phyloP scores from a whole-genome alignment of 2,113 vertebrate species.

The Odocoileus virginianus region DNA sequence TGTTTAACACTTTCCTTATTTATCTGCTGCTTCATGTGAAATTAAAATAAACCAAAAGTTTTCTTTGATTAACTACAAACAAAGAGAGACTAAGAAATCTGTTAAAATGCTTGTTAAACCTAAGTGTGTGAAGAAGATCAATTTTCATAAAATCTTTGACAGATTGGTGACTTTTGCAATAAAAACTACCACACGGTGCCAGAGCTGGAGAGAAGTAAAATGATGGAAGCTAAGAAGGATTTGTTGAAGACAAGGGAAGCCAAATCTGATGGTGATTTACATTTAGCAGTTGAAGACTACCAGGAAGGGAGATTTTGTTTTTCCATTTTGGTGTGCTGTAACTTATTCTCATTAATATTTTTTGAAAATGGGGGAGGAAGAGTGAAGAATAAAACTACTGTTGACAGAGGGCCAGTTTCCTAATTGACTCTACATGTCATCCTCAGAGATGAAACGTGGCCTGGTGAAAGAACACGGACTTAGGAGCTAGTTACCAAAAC shows the following conservation, averaged over 20 bases:
- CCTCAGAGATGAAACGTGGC: background rate
- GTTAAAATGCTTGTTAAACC: background rate
- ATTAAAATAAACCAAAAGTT: slow-evolving; percentile 15
- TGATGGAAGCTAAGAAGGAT: background rate
- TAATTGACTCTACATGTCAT: background rate
- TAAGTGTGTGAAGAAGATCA: background rate
- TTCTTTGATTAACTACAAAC: slow-evolving; percentile 2
- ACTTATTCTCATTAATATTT: background rate
- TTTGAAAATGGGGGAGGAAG: background rate
- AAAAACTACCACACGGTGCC: background rate
- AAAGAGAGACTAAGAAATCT: background rate
- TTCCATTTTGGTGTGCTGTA: background rate
- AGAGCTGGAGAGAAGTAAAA: background rate
- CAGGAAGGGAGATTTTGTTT: background rate
- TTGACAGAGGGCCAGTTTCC: background rate
- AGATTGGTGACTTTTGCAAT: background rate
- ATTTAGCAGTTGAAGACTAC: background rate
- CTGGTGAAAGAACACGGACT: background rate
- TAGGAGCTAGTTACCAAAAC: background rate
- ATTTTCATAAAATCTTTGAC: background rate
- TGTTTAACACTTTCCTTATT: background rate
- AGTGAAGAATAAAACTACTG: background rate
- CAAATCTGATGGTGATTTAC: background rate
- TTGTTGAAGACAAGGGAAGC: background rate
- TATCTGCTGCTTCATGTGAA: background rate